Evolutionary conservation across 2,113 vertebrate genomes (phyloP).

Genomic region (Hydrochoerus hydrochaeris): DNA sequence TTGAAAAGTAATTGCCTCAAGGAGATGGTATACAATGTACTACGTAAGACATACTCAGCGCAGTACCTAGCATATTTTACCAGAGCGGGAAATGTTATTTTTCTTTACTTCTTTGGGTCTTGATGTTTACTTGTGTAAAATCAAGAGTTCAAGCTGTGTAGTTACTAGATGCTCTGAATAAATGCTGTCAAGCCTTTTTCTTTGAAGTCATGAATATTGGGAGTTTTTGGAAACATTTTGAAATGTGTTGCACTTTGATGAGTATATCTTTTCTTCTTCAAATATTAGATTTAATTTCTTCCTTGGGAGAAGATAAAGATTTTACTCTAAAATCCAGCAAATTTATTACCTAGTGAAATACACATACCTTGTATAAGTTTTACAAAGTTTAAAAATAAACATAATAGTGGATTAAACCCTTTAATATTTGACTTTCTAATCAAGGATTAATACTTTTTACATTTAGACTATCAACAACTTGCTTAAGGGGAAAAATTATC

Average conservation of each 20-base stretch:
- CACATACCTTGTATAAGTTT: neutral
- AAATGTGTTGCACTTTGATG: neutral
- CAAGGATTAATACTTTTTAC: neutral
- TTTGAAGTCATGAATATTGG: neutral
- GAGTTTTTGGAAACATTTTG: conserved; percentile 25
- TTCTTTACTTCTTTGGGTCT: neutral
- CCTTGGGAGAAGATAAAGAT: neutral
- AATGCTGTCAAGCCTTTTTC: neutral
- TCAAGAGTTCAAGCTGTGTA: neutral
- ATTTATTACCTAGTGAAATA: neutral
- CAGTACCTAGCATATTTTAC: neutral
- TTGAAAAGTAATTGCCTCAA: neutral
- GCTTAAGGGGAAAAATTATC: neutral
- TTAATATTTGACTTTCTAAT: neutral
- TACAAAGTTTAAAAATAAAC: neutral
- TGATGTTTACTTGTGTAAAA: neutral
- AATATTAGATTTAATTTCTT: neutral
- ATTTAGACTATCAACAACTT: neutral
- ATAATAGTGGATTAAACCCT: neutral
- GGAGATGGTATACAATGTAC: neutral
- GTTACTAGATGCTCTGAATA: neutral
- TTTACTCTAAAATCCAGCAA: neutral
- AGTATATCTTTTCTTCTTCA: neutral
- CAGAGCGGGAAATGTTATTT: neutral
- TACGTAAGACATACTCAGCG: neutral